Evolutionary conservation across 2,888 invertebrate genomes (phyloP).

Genomic region (Papilio demoleus): DNA sequence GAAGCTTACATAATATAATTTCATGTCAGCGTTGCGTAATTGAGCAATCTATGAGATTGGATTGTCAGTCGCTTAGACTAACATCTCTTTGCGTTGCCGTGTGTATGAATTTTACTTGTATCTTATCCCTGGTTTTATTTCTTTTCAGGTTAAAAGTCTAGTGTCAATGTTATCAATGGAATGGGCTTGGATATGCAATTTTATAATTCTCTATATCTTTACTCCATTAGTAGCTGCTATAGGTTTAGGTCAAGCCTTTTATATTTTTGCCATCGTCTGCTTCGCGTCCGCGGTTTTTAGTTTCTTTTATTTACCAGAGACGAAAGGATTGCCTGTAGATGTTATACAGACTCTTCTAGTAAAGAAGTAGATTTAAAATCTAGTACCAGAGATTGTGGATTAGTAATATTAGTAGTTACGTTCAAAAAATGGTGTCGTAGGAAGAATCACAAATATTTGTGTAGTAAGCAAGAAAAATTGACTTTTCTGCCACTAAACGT

Average conservation of each 20-base stretch:
- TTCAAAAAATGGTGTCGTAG: too few species aligned
- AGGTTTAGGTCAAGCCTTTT: constrained; percentile 62
- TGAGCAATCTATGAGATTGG: too few species aligned
- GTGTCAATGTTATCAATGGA: constrained; percentile 60
- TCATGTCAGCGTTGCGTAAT: too few species aligned
- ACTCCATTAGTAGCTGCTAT: constrained; percentile 54
- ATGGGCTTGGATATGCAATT: constrained; percentile 62
- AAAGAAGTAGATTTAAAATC: constrained; percentile 36
- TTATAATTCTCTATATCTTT: constrained; percentile 59
- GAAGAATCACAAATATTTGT: too few species aligned
- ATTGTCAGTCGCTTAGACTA: too few species aligned
- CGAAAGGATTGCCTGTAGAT: constrained; percentile 61
- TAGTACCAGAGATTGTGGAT: background rate
- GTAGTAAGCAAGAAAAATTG: too few species aligned
- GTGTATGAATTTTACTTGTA: too few species aligned
- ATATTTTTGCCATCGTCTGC: constrained; percentile 56
- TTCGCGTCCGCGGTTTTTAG: constrained; percentile 53
- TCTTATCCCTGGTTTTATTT: constrained; percentile 12
- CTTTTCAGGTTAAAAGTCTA: constrained; percentile 60
- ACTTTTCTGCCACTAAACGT: too few species aligned
- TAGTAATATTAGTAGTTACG: too few species aligned
- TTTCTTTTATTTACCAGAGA: constrained; percentile 58
- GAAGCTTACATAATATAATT: too few species aligned
- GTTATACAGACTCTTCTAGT: constrained; percentile 58
- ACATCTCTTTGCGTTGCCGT: too few species aligned